Percentiles rank a stretch among this genome's conserved stretches.
These are phyloP conservation scores for Saccostrea glomerata DNA, from an alignment of 1,140 invertebrate genomes.

Conservation along the genomic window DNA sequence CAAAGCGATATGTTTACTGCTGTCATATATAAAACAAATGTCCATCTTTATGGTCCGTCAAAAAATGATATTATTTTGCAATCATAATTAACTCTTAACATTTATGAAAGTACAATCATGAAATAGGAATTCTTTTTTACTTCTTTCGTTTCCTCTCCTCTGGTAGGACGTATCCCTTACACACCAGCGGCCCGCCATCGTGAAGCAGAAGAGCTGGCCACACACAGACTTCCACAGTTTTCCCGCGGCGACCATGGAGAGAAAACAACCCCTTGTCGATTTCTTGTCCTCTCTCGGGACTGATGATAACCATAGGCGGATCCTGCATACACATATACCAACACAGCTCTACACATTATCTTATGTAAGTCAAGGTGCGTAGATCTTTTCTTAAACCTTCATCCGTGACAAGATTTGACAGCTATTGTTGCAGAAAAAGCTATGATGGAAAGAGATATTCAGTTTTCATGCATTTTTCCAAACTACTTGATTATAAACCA, in stretches of 20 bases:
- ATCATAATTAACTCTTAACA: no score
- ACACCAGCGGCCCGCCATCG: slow-evolving; percentile 2
- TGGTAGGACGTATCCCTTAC: slow-evolving; percentile 23
- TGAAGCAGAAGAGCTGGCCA: slow-evolving; percentile 40
- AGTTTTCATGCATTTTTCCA: no score
- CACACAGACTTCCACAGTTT: slow-evolving; percentile 9
- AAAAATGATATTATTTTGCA: no score
- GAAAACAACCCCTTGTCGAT: slow-evolving; percentile 13
- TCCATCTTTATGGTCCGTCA: no score
- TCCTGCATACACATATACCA: slow-evolving; percentile 49
- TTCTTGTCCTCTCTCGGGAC: background rate
- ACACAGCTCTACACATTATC: slow-evolving; percentile 29
- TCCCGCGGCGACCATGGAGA: slow-evolving; percentile 13
- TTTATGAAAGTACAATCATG: no score
- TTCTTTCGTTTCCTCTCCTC: slow-evolving; percentile 11
- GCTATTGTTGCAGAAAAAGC: background rate
- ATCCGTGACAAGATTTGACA: background rate
- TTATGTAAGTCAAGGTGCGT: background rate
- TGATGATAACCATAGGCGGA: slow-evolving; percentile 27
- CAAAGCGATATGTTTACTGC: no score
- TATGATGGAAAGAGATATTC: background rate
- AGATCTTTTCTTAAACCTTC: background rate
- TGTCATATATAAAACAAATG: no score
- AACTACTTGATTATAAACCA: no score
- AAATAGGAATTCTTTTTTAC: background rate